These are phyloP conservation scores for Salarias fasciatus DNA, from an alignment of 2,797 vertebrate genomes.

Conservation along the genomic window DNA sequence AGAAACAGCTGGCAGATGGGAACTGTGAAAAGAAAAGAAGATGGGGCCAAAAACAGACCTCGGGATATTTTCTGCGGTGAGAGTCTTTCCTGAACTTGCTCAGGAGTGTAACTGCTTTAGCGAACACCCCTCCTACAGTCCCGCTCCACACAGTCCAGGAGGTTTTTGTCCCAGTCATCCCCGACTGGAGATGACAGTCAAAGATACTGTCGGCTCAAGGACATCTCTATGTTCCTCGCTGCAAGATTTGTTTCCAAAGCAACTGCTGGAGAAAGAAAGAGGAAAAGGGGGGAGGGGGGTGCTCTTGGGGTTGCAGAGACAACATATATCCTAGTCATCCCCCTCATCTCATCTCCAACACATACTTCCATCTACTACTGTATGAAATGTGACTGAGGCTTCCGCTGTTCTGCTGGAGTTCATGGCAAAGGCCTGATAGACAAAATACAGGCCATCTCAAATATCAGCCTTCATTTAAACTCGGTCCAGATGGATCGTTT, in stretches of 20 bases:
- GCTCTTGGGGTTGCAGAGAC: conserved; percentile 27
- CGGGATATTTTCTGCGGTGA: conserved; percentile 32
- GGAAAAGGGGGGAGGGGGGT: conserved; percentile 22
- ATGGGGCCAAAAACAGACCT: conserved; percentile 37
- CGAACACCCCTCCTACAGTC: conserved; percentile 16
- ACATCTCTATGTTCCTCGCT: conserved; percentile 11
- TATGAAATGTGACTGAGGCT: conserved; percentile 33
- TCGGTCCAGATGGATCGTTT: conserved; percentile 48
- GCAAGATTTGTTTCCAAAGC: conserved; percentile 24
- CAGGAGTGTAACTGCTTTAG: conserved; percentile 17
- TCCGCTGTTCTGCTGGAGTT: conserved; percentile 58
- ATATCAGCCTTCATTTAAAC: conserved; percentile 57
- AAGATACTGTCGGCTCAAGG: conserved; percentile 47
- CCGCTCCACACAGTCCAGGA: conserved; percentile 37
- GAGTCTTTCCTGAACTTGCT: conserved; percentile 22
- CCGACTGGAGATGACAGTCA: conserved; percentile 30
- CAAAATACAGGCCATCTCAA: conserved; percentile 53
- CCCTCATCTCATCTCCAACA: conserved; percentile 14
- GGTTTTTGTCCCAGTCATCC: conserved; percentile 32
- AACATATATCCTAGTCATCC: conserved; percentile 45
- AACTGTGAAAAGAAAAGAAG: conserved; percentile 29
- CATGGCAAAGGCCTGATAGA: conserved; percentile 36
- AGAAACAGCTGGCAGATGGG: conserved; percentile 59
- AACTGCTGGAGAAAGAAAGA: conserved; percentile 29
- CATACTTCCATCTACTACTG: conserved; percentile 24